A percentile compares a stretch with the other conserved stretches of the same genome.
phyloP scores from a whole-genome alignment of 2,888 invertebrate genomes.

The Malthinus flaveolus region DNA sequence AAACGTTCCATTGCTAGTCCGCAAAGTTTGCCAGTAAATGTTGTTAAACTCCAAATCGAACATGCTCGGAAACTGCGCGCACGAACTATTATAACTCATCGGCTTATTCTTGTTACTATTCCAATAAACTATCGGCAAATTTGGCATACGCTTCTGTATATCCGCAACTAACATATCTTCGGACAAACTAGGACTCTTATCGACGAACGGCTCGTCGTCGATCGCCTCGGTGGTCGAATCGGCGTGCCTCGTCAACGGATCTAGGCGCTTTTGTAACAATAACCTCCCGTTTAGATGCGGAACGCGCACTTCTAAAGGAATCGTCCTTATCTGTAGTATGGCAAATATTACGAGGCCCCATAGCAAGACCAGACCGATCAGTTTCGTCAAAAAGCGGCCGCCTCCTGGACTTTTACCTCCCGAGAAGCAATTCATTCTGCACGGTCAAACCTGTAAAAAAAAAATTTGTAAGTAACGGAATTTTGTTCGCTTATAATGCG shows the following conservation, averaged over 20 bases:
- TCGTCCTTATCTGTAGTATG: constrained; percentile 51
- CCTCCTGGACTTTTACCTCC: constrained; percentile 34
- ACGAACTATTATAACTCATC: constrained; percentile 69
- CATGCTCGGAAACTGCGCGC: constrained; percentile 84
- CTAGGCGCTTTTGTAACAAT: constrained; percentile 57
- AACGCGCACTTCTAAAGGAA: constrained; percentile 49
- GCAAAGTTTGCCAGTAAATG: constrained; percentile 88
- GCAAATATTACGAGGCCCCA: constrained; percentile 57
- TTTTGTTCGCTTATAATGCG: not conserved
- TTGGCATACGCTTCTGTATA: constrained; percentile 79
- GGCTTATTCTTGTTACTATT: constrained; percentile 79
- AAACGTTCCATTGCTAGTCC: constrained; percentile 83
- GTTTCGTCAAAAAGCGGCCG: constrained; percentile 56
- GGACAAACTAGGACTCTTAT: constrained; percentile 62
- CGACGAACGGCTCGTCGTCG: constrained; percentile 62
- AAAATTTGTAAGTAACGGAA: not conserved
- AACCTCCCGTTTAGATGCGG: constrained; percentile 56
- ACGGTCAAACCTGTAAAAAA: constrained; percentile 12
- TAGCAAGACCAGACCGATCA: constrained; percentile 53
- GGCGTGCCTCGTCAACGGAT: constrained; percentile 49
- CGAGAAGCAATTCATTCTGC: constrained; percentile 31
- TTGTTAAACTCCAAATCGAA: constrained; percentile 93
- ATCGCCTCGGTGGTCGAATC: constrained; percentile 53
- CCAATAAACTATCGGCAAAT: constrained; percentile 85
- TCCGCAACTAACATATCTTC: constrained; percentile 79